Base-by-base conservation (phyloP, 1,140 invertebrate genomes). In the Cyclina sinensis region DNA sequence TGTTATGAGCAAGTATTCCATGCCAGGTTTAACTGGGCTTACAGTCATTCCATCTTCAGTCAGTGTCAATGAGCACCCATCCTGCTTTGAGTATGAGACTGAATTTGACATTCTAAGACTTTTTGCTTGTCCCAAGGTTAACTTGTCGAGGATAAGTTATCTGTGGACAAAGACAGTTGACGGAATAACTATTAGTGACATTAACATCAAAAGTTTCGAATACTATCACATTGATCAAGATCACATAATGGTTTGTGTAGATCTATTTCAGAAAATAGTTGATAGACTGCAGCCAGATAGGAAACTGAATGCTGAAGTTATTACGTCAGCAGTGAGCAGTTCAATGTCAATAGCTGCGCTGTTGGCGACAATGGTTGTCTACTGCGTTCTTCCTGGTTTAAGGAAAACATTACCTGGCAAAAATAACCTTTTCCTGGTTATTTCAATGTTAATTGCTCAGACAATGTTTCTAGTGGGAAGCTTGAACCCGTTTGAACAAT, bases 391-490 rank as follows among this genome's bases (percentile, higher is more conserved):
- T 1, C 59, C 79, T 14, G n/a, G 48, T 7, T 27, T 82, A 21
- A 54, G 74, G 9, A 16, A 43, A 30, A 73, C 68, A 35, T 35
- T 79, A 16, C 76, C 76, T 14, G 76, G 76, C 0, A 43, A 79
- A 11, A 79, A 79, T 35, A 79, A 54, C 21, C 5, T 79, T 5
- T 57, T 16, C 9, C 43, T 79, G 18, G 37, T 46, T 12, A 21
- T 79, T 9, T 35, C 46, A 30, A n/a, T 79, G 27, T 16, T 57
- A 11, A 79, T 57, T 9, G 76, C 76, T 48, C 76, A 79, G 27
- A 37, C 30, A n/a, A 51, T 79, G 43, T 79, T 32, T 1, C 76
- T 79, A 16, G 30, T 68, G 0, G 54, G 54, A 18, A 43, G 24
- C 18, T 24, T 82, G 32, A 30, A 12, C 39, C 30, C 32, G 16